These are phyloP conservation scores for Drosophila jambulina DNA, from an alignment of 1,140 invertebrate genomes.

Conservation along the genomic window DNA sequence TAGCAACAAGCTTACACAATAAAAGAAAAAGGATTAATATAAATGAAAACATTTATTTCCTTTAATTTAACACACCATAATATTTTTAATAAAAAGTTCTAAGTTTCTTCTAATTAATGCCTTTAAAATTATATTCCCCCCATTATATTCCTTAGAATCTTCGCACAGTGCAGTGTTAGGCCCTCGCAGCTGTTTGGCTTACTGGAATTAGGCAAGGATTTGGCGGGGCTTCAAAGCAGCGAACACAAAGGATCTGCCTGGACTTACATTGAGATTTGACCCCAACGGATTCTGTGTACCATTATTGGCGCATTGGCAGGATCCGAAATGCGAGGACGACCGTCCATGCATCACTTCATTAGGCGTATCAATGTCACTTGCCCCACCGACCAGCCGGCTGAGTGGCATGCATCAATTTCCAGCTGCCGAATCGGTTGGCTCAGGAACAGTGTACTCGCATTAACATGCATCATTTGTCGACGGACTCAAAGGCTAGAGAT, in stretches of 20 bases:
- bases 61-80: not conserved
- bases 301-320: constrained; percentile 18
- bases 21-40: not conserved
- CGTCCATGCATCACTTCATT: constrained; percentile 73
- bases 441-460: constrained; percentile 40
- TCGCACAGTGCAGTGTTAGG: not conserved
- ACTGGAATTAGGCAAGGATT: constrained; percentile 63
- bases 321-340: constrained; percentile 4
- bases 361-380: constrained; percentile 65
- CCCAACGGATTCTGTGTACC: constrained; percentile 1
- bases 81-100: not conserved
- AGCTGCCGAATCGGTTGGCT: constrained; percentile 6
- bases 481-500: constrained; percentile 4
- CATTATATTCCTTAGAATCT: not conserved
- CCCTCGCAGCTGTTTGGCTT: constrained; percentile 42
- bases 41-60: not conserved
- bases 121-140: not conserved
- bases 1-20: not conserved
- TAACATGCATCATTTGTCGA: constrained; percentile 73
- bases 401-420: constrained; percentile 60
- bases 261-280: constrained; percentile 27
- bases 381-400: not conserved
- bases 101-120: too few species aligned
- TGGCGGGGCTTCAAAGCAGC: constrained; percentile 42
- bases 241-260: constrained; percentile 19